Evolutionary conservation across 2,113 vertebrate species (phyloP), one percentile per base, ranked within the genome.

Genomic region (Syngnathus floridae): DNA sequence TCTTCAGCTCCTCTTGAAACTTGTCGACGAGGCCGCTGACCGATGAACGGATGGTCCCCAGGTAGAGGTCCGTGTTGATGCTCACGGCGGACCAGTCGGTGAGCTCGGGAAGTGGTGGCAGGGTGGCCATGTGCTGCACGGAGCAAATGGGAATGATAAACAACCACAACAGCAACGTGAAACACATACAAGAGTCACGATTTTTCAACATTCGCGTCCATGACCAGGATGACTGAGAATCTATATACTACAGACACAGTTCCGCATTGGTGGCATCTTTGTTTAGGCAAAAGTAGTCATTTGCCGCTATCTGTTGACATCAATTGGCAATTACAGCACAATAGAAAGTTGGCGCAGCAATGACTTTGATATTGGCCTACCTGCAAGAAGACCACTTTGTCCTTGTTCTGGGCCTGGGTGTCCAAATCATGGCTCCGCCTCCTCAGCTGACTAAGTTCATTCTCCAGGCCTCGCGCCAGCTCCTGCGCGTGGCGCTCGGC

Each of bases 381-480:
- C 90, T 92, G 89, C 4, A 92, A 82, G 76, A 92, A 90, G 59
- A 87, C 0, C 14, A 91, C 81, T 67, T 70, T 88, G 83, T 91
- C 90, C 2, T 86, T 74, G 0, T 62, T 86, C 17, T 90, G 82
- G 0, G 81, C 73, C 21, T 77, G 66, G 7, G 77, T 69, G 0
- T 91, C 91, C 81, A 92, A 76, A 78, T 91, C 89, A 1, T 62
- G 83, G 84, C 82, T 88, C 72, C 86, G 75, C 80, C 75, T 89
- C 81, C 69, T 84, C 62, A 92, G 88, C 3, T 81, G 72, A 69
- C 75, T 82, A 13, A 92, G 88, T 31, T 92, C 91, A 9, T 86
- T 87, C 79, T 92, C 91, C 82, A 92, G 60, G 5, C 81, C 67
- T 0, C 75, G 74, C 14, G 87, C 83, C 63, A 89, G 37, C 9